Conservation (phyloP, 2,888 invertebrate genomes). For the Pegoplata infirma region DNA sequence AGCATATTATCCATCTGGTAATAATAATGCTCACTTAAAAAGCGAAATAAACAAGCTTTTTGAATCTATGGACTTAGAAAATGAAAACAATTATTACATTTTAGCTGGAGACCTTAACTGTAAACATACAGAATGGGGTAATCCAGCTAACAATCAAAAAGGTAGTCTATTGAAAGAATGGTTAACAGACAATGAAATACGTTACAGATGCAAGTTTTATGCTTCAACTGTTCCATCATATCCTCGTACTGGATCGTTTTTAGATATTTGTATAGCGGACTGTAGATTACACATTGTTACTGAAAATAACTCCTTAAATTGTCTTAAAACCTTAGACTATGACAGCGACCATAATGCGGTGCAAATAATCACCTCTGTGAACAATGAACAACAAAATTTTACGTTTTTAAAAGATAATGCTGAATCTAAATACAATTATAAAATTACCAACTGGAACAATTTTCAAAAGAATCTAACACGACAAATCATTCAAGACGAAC, state of each 20-base stretch:
- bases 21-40: conserved; percentile 10
- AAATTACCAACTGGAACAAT: neutral
- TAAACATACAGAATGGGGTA: conserved; percentile 22
- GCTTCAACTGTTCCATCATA: neutral
- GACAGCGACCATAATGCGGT: neutral
- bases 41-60: conserved; percentile 7
- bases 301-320: neutral
- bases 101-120: conserved; percentile 25
- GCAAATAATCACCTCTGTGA: neutral
- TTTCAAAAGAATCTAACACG: conserved; percentile 3
- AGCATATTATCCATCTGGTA: conserved; percentile 18
- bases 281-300: too few relatives aligned
- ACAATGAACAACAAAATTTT: neutral
- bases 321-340: too few relatives aligned
- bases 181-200: neutral
- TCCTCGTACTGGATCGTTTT: neutral
- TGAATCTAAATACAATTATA: conserved; percentile 5
- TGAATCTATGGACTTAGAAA: conserved; percentile 11
- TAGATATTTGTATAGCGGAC: neutral
- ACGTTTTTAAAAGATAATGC: neutral
- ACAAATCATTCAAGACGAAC: too few relatives aligned
- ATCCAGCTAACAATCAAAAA: neutral
- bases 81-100: conserved; percentile 14
- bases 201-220: neutral
- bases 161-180: neutral